phyloP scores from a whole-genome alignment of 2,888 invertebrate genomes.

The Rhorus exstirpatorius region DNA sequence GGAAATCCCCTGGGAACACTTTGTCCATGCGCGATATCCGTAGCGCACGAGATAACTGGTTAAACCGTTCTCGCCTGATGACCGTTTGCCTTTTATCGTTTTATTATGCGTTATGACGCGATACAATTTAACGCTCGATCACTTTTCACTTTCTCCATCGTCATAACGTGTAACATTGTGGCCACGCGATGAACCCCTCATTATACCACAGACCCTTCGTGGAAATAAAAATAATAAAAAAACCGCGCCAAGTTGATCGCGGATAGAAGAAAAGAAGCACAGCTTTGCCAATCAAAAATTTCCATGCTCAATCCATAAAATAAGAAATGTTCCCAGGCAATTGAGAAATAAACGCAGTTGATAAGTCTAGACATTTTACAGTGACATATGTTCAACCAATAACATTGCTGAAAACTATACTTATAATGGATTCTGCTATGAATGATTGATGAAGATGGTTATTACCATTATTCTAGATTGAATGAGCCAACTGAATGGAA shows the following conservation, averaged over 20 bases:
- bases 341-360: neutral
- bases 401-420: neutral
- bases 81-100: slow-evolving; percentile 62
- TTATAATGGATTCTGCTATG: neutral
- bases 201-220: slow-evolving; percentile 16
- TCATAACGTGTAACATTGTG: neutral
- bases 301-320: slow-evolving; percentile 39
- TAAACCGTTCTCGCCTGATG: slow-evolving; percentile 37
- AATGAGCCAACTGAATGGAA: too few species aligned
- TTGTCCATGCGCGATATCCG: slow-evolving; percentile 30
- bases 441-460: neutral
- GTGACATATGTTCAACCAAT: neutral
- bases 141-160: slow-evolving; percentile 9
- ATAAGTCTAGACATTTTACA: neutral
- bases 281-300: slow-evolving; percentile 1
- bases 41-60: neutral
- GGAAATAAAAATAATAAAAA: slow-evolving; percentile 30
- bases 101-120: slow-evolving; percentile 67
- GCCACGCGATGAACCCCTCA: slow-evolving; percentile 7
- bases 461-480: too few species aligned
- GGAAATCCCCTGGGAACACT: slow-evolving; percentile 50
- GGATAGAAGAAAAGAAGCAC: neutral
- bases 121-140: slow-evolving; percentile 65
- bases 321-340: neutral
- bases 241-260: slow-evolving; percentile 22